Conservation (phyloP, 2,113 vertebrate species). For the Serilophus lunatus region DNA sequence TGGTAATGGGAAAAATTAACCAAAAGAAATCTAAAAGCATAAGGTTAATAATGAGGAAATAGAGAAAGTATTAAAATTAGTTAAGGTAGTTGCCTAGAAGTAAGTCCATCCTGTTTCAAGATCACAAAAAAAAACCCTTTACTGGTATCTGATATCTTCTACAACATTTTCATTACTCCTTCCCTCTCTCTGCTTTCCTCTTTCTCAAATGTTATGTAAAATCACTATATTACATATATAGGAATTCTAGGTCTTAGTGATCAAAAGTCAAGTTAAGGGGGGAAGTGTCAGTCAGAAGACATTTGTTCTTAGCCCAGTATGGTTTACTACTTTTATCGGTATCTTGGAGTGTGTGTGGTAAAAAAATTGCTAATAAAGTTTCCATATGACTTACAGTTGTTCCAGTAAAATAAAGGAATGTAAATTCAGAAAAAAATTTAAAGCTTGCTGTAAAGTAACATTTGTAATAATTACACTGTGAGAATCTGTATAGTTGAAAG, state of each 20-base stretch:
- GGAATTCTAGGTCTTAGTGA: background rate
- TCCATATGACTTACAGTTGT: background rate
- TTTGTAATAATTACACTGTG: background rate
- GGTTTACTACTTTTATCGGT: background rate
- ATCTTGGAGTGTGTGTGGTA: background rate
- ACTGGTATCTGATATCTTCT: background rate
- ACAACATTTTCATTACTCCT: background rate
- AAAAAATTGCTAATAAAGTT: background rate
- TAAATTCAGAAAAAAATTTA: background rate
- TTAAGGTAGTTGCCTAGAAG: background rate
- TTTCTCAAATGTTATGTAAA: background rate
- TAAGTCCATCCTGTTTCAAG: background rate
- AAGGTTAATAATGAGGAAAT: background rate
- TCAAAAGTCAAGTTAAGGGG: background rate
- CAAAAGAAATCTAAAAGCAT: no score
- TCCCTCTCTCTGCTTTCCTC: background rate
- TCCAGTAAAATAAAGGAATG: background rate
- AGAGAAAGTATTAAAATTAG: background rate
- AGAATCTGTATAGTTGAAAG: background rate
- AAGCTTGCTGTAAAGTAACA: background rate
- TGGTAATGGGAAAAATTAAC: no score
- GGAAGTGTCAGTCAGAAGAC: background rate
- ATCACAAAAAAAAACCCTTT: background rate
- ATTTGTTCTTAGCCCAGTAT: background rate
- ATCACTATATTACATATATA: background rate